A percentile compares a stretch with the other conserved stretches of the same genome.
Evolutionary conservation across 2,888 invertebrate species (phyloP).

Genomic region (Caenorhabditis angaria): DNA sequence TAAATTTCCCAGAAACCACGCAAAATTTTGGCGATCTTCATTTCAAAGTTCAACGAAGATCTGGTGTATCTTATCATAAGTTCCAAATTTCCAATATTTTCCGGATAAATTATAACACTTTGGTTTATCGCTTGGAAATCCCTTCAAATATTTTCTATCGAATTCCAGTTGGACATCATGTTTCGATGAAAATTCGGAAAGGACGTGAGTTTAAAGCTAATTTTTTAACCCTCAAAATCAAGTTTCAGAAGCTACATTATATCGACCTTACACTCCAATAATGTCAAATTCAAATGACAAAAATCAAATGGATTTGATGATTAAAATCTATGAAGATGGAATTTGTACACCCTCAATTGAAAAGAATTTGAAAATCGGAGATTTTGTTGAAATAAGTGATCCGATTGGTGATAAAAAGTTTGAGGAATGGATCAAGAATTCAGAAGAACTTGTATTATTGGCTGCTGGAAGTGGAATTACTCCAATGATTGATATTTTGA

Average conservation of each 20-base stretch:
- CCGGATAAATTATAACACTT: constrained; percentile 41
- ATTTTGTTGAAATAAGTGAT: constrained; percentile 57
- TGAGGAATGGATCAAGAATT: constrained; percentile 28
- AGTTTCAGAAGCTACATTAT: constrained; percentile 41
- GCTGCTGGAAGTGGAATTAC: constrained; percentile 65
- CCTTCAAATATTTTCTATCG: constrained; percentile 77
- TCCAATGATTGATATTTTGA: constrained; percentile 60
- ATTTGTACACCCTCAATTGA: constrained; percentile 79
- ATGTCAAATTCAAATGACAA: not conserved
- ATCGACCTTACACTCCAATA: constrained; percentile 54
- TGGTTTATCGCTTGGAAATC: constrained; percentile 77
- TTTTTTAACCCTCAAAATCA: no score
- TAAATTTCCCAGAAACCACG: constrained; percentile 10
- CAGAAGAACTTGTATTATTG: constrained; percentile 39
- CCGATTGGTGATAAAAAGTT: constrained; percentile 60
- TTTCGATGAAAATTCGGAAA: constrained; percentile 72
- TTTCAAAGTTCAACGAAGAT: constrained; percentile 28
- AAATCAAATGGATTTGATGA: constrained; percentile 76
- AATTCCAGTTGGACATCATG: constrained; percentile 82
- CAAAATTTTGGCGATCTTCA: not conserved
- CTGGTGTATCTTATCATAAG: constrained; percentile 36
- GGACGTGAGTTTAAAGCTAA: constrained; percentile 50
- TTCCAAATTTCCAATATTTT: constrained; percentile 6
- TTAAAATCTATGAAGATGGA: constrained; percentile 85
- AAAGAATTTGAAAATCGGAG: constrained; percentile 46